These are phyloP conservation scores for Mesocricetus auratus DNA, from an alignment of 2,113 vertebrate species.

Conservation along the genomic window DNA sequence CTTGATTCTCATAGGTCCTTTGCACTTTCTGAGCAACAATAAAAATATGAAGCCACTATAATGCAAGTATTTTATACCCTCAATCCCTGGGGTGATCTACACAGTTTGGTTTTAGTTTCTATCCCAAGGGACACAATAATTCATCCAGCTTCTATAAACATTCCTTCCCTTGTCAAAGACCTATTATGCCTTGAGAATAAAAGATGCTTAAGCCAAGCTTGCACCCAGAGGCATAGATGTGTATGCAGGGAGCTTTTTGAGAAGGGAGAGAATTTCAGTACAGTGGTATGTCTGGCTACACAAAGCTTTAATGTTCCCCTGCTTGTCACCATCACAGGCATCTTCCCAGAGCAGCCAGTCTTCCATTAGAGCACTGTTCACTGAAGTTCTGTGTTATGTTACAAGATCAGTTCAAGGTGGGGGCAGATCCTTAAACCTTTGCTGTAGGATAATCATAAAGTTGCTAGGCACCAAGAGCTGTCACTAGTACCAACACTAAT, in stretches of 20 bases:
- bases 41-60: not conserved
- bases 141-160: not conserved
- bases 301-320: not conserved
- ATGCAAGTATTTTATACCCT: not conserved
- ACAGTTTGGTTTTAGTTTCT: not conserved
- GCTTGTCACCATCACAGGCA: not conserved
- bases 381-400: not conserved
- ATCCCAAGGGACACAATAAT: not conserved
- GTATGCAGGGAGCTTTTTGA: not conserved
- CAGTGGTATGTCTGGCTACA: not conserved
- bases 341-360: not conserved
- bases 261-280: conserved; percentile 27
- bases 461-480: too few relatives aligned
- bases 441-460: not conserved
- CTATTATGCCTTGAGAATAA: not conserved
- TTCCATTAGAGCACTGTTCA: not conserved
- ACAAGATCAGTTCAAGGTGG: not conserved
- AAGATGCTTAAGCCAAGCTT: not conserved
- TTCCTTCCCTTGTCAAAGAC: not conserved
- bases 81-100: not conserved
- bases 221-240: not conserved
- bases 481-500: not conserved
- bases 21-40: not conserved
- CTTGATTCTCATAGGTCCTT: not conserved
- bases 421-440: too few relatives aligned